These are phyloP conservation scores for Capreolus pygargus DNA, from an alignment of 2,113 vertebrate genomes.

Conservation along the genomic window DNA sequence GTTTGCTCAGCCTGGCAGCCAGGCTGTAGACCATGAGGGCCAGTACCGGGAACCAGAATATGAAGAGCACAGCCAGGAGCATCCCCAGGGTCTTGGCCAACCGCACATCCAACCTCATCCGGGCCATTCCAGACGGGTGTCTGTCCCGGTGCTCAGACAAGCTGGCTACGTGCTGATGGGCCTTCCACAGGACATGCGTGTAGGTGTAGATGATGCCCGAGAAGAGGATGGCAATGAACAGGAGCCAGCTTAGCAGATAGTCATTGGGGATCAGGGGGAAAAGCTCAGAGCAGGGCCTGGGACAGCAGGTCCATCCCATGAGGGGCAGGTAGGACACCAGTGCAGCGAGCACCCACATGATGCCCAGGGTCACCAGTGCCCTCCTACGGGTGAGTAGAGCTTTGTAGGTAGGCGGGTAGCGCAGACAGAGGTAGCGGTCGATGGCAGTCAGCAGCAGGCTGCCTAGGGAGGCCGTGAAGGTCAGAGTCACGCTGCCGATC, in stretches of 20 bases:
- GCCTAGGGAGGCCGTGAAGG: conserved; percentile 91
- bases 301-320: conserved; percentile 92
- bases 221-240: conserved; percentile 83
- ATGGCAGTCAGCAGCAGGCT: conserved; percentile 92
- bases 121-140: conserved; percentile 71
- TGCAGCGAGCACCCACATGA: conserved; percentile 84
- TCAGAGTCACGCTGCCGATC: conserved; percentile 90
- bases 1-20: conserved; percentile 64
- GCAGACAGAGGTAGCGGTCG: conserved; percentile 93
- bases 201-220: conserved; percentile 87
- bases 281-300: conserved; percentile 84
- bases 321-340: conserved; percentile 88
- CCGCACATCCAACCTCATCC: conserved; percentile 90
- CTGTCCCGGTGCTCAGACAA: conserved; percentile 79
- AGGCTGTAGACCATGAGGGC: conserved; percentile 88
- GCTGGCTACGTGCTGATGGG: conserved; percentile 85
- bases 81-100: conserved; percentile 91
- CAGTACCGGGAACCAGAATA: conserved; percentile 91
- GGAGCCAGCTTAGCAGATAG: conserved; percentile 87
- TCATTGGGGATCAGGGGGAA: conserved; percentile 87
- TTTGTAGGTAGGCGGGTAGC: conserved; percentile 86
- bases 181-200: conserved; percentile 88
- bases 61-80: conserved; percentile 86
- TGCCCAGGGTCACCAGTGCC: conserved; percentile 81
- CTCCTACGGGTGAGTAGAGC: conserved; percentile 85